phyloP scores from a whole-genome alignment of 2,113 vertebrate genomes.

The Rhombomys opimus region DNA sequence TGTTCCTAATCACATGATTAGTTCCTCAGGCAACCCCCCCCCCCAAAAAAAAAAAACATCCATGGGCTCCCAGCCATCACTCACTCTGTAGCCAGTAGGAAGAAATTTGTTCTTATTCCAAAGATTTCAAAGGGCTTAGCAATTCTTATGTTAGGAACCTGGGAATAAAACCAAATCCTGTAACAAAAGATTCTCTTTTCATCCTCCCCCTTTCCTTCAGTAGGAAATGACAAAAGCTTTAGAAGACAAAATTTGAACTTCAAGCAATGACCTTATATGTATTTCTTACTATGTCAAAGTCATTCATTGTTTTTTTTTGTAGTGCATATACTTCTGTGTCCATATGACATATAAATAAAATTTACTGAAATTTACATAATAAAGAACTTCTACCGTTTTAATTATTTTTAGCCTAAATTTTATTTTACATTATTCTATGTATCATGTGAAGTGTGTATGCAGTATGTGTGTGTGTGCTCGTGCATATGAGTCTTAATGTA shows the following conservation, averaged over 20 bases:
- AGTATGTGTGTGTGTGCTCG: background rate
- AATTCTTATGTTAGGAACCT: background rate
- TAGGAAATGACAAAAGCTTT: background rate
- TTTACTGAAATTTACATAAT: slow-evolving; percentile 46
- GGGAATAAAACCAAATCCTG: background rate
- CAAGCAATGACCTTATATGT: background rate
- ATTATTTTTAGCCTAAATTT: background rate
- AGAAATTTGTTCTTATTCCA: background rate
- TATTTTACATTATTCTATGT: background rate
- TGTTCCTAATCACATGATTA: background rate
- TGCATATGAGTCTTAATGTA: background rate
- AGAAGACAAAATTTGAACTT: background rate
- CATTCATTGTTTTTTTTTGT: background rate
- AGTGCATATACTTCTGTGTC: background rate
- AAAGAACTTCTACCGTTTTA: background rate
- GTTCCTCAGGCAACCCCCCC: background rate
- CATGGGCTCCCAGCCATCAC: background rate
- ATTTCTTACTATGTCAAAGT: background rate
- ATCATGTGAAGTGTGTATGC: background rate
- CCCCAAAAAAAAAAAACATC: background rate
- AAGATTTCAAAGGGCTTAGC: background rate
- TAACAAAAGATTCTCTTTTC: background rate
- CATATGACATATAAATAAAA: background rate
- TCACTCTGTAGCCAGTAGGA: background rate
- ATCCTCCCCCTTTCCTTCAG: background rate